A percentile compares a stretch with the other conserved stretches of the same genome.
Evolutionary conservation across 2,888 invertebrate species (phyloP).

Genomic region (Meiosimyza decipiens): DNA sequence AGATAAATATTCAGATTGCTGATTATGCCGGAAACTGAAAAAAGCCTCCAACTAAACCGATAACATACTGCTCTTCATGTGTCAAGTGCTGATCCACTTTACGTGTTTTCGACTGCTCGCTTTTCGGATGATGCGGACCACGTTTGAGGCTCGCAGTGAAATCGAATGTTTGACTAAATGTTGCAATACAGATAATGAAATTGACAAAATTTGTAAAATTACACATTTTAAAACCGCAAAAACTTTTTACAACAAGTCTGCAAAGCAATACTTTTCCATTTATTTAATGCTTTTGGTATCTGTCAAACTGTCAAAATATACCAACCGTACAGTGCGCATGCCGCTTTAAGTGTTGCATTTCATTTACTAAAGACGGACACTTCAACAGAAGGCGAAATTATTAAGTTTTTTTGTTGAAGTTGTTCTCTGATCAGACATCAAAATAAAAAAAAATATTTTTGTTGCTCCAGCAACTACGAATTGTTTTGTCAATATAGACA

Average conservation of each 20-base stretch:
- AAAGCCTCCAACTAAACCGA: too few species aligned
- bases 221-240: conserved; percentile 51
- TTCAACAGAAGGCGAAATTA: too few species aligned
- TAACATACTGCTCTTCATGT: conserved; percentile 78
- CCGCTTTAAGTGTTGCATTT: not conserved
- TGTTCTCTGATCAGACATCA: too few species aligned
- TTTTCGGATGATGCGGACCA: conserved; percentile 77
- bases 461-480: conserved; percentile 35
- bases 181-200: conserved; percentile 59
- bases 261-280: not conserved
- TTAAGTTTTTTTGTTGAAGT: too few species aligned
- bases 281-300: not conserved
- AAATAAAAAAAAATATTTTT: not conserved
- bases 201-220: conserved; percentile 58
- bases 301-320: conserved; percentile 22
- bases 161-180: conserved; percentile 55
- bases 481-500: conserved; percentile 51
- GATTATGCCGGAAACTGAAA: too few species aligned
- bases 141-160: conserved; percentile 62
- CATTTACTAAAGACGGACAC: not conserved
- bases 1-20: too few species aligned
- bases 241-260: not conserved
- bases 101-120: conserved; percentile 71
- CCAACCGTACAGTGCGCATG: conserved; percentile 29
- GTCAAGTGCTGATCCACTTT: conserved; percentile 74